Conservation (phyloP, 2,888 invertebrate genomes). For the Chrysolina haemoptera region DNA sequence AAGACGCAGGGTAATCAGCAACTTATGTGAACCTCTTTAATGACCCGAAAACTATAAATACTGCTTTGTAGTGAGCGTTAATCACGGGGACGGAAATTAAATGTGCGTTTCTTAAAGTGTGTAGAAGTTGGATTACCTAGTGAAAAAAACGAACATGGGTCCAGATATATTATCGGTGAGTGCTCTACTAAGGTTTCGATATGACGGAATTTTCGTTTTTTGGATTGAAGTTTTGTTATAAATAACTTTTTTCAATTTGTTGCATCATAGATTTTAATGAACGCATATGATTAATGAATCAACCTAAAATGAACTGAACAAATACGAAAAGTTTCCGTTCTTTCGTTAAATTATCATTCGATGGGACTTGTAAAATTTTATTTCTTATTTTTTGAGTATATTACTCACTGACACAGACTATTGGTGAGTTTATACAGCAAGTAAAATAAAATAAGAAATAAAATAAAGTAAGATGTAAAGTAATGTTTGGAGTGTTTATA, state of each 20-base stretch:
- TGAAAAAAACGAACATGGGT: background rate
- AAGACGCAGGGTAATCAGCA: background rate
- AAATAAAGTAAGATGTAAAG: too few species aligned
- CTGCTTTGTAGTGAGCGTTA: background rate
- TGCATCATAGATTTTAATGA: too few species aligned
- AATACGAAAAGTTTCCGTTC: too few species aligned
- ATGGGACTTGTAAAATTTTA: too few species aligned
- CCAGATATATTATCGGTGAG: conserved; percentile 4
- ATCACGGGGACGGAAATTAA: background rate
- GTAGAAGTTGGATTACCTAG: background rate
- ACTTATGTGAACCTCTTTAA: background rate
- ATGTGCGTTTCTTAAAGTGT: background rate
- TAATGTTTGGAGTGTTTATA: too few species aligned
- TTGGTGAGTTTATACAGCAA: too few species aligned
- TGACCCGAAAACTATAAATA: conserved; percentile 15
- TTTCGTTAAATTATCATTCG: too few species aligned
- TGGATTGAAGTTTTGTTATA: background rate
- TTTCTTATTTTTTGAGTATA: too few species aligned
- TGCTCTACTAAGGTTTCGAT: background rate
- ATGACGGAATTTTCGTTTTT: background rate
- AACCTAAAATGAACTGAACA: too few species aligned
- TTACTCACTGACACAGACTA: too few species aligned
- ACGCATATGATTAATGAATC: too few species aligned
- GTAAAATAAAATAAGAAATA: too few species aligned
- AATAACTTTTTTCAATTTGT: background rate